Evolutionary conservation across 2,888 invertebrate genomes (phyloP), one percentile per base, ranked within the genome.

Genomic region (Himalopsyche japonica): DNA sequence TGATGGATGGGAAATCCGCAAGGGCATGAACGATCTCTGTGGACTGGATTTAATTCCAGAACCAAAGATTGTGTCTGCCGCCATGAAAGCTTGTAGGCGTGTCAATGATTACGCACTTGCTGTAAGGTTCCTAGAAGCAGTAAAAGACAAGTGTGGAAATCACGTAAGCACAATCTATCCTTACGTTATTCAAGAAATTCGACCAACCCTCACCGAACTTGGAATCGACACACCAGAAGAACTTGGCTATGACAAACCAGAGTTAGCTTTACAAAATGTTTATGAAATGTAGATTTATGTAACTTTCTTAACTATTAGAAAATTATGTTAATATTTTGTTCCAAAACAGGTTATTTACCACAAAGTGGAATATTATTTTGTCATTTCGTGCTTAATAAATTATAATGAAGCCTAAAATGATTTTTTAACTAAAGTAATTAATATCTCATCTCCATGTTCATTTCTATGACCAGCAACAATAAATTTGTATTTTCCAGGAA

Each of bases 161-260:
- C 93, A 95, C 88, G 94, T 94, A 4, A 93, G 94, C 24, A 95
- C 95, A 90, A 96, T 98, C 88, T 98, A 97, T 89, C 97, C 97
- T 0, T 98, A 97, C 90, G 93, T 98, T 87, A 91, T 98, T 85
- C 96, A 97, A 91, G 97, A 99, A 93, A 95, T 99, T 88, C 94
- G 94, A 89, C 99, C 99, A 47, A 98, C 98, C 3, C 93, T 99
- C 85, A 94, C 95, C 70, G 98, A 99, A 92, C 93, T 99, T 85
- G 99, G 99, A 78, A 95, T 99, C 88, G 95, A 95, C 82, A 98
- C 99, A 43, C 97, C 97, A 0, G 99, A 99, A 90, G 98, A 99
- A 90, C 93, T 99, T 89, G 99, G 99, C 86, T 99, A 97, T 89
- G 98, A 99, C 91, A 96, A 98, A 91, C 99, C 99, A 84, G 99